Conservation (phyloP, 2,888 invertebrate species). For the Geotrupes spiniger region DNA sequence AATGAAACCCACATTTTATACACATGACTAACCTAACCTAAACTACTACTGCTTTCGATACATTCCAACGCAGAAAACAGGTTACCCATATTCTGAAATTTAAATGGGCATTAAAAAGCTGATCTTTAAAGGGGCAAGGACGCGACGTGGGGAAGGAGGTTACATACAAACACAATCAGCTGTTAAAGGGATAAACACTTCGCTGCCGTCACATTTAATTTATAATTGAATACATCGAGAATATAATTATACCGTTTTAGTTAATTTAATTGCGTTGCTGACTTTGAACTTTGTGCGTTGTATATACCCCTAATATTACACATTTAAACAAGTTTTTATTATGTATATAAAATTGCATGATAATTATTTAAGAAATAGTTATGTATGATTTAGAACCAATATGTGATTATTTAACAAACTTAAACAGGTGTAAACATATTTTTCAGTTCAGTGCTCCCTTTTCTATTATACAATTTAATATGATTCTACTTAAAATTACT, state of each 20-base stretch:
- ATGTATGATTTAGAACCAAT: too few species aligned
- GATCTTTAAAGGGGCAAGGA: constrained; percentile 36
- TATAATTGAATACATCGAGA: constrained; percentile 9
- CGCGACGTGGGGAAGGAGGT: constrained; percentile 25
- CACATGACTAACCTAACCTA: constrained; percentile 25
- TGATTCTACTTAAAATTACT: too few species aligned
- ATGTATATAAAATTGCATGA: too few species aligned
- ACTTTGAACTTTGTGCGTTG: background rate
- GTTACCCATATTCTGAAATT: constrained; percentile 34
- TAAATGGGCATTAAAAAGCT: constrained; percentile 31
- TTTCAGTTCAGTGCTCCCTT: too few species aligned
- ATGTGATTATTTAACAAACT: too few species aligned
- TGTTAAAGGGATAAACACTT: constrained; percentile 26
- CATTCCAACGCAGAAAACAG: constrained; percentile 29
- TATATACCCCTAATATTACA: too few species aligned
- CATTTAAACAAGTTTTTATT: too few species aligned
- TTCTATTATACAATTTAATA: too few species aligned
- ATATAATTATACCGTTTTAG: background rate
- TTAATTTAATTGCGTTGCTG: background rate
- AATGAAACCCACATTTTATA: constrained; percentile 25
- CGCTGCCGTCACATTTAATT: constrained; percentile 6
- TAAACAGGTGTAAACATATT: too few species aligned
- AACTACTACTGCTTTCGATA: constrained; percentile 21
- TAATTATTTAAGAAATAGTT: too few species aligned
- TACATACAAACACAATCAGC: constrained; percentile 27